These are phyloP conservation scores for Siphamia tubifer DNA, from an alignment of 2,113 vertebrate species.

Conservation along the genomic window DNA sequence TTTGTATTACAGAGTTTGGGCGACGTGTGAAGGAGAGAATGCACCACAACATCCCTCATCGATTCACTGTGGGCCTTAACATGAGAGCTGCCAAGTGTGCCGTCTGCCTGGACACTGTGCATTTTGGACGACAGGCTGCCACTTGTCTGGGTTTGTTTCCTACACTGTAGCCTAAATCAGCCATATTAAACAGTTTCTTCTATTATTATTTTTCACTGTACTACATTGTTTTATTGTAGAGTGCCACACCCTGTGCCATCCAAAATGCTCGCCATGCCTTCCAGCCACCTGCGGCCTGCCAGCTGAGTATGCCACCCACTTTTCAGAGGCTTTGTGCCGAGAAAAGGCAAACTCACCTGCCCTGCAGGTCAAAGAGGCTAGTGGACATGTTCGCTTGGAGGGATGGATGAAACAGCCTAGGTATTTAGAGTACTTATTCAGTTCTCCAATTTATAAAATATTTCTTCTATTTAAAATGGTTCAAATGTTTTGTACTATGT, in stretches of 20 bases:
- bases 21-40: constrained; percentile 96
- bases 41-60: constrained; percentile 98
- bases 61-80: constrained; percentile 95
- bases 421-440: constrained; percentile 25
- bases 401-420: constrained; percentile 99
- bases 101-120: constrained; percentile 96
- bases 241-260: constrained; percentile 95
- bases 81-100: constrained; percentile 97
- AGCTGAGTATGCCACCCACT: constrained; percentile 91
- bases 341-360: constrained; percentile 96
- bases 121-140: constrained; percentile 97
- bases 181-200: too few relatives aligned
- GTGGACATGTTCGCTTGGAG: constrained; percentile 89
- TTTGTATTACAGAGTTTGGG: constrained; percentile 85
- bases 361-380: constrained; percentile 91
- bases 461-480: background rate
- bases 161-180: background rate
- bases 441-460: background rate
- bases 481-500: background rate
- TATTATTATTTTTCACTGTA: background rate
- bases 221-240: constrained; percentile 72
- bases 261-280: constrained; percentile 96
- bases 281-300: constrained; percentile 97
- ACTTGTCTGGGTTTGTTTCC: constrained; percentile 89
- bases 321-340: constrained; percentile 93